phyloP scores from a whole-genome alignment of 2,113 vertebrate genomes.

The Chrysochloris asiatica region DNA sequence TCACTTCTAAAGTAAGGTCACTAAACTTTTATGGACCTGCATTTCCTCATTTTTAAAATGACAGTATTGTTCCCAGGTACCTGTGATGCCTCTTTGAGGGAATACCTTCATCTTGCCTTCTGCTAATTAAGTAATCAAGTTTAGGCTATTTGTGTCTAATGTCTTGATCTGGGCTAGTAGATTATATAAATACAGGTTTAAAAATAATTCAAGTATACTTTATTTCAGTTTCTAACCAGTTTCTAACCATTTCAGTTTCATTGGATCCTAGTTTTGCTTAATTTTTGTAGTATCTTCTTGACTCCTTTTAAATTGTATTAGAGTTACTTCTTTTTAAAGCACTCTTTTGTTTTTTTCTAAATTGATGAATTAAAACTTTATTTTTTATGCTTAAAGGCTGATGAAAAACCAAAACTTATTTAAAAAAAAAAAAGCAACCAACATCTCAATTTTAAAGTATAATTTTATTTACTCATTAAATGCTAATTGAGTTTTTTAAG shows the following conservation, averaged over 20 bases:
- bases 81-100: background rate
- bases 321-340: slow-evolving; percentile 29
- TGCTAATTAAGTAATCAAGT: background rate
- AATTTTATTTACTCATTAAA: too few relatives aligned
- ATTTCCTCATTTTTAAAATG: background rate
- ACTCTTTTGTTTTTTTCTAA: slow-evolving; percentile 6
- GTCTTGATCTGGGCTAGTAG: background rate
- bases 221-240: too few relatives aligned
- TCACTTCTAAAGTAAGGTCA: background rate
- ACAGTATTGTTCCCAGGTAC: background rate
- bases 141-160: background rate
- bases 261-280: background rate
- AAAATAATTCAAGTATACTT: too few relatives aligned
- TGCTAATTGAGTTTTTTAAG: too few relatives aligned
- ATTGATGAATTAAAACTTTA: too few relatives aligned
- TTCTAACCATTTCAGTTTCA: slow-evolving; percentile 28
- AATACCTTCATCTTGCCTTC: slow-evolving; percentile 20
- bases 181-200: too few relatives aligned
- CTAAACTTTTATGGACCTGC: background rate
- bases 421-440: too few relatives aligned
- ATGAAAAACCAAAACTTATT: too few relatives aligned
- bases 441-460: too few relatives aligned
- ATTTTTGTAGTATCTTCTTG: background rate
- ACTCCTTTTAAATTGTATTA: background rate
- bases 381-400: too few relatives aligned